These are phyloP conservation scores for Drosophila asahinai DNA, from an alignment of 1,140 invertebrate genomes.

Conservation along the genomic window DNA sequence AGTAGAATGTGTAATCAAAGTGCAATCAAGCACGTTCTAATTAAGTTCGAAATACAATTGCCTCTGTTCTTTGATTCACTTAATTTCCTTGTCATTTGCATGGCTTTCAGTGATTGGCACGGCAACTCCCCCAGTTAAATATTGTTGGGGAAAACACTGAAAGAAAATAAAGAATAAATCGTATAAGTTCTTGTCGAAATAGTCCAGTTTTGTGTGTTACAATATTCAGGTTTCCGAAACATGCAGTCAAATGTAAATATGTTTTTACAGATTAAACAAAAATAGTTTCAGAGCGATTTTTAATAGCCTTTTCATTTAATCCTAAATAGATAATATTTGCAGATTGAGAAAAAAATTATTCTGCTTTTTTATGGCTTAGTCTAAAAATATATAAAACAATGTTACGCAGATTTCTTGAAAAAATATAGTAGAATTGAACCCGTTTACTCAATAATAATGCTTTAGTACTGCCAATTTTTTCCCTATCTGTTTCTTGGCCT, in stretches of 20 bases:
- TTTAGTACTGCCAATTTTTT: not conserved
- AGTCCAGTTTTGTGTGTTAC: not conserved
- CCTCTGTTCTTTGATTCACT: constrained; percentile 26
- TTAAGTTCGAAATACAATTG: constrained; percentile 42
- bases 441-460: not conserved
- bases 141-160: not conserved
- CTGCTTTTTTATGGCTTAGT: not conserved
- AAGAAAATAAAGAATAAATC: not conserved
- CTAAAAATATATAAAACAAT: not conserved
- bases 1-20: constrained; percentile 42
- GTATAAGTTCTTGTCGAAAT: not conserved
- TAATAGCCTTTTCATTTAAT: not conserved
- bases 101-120: constrained; percentile 27
- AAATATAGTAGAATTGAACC: not conserved
- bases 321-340: not conserved
- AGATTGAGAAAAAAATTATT: not conserved
- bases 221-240: too few species aligned
- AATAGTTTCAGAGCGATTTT: not conserved
- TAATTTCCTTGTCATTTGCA: constrained; percentile 55
- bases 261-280: not conserved
- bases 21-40: constrained; percentile 43
- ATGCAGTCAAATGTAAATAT: too few species aligned
- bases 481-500: not conserved
- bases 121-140: constrained; percentile 1
- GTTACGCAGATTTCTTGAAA: too few species aligned